Evolutionary conservation across 1,140 invertebrate genomes (phyloP).

Genomic region (Agrilus planipennis): DNA sequence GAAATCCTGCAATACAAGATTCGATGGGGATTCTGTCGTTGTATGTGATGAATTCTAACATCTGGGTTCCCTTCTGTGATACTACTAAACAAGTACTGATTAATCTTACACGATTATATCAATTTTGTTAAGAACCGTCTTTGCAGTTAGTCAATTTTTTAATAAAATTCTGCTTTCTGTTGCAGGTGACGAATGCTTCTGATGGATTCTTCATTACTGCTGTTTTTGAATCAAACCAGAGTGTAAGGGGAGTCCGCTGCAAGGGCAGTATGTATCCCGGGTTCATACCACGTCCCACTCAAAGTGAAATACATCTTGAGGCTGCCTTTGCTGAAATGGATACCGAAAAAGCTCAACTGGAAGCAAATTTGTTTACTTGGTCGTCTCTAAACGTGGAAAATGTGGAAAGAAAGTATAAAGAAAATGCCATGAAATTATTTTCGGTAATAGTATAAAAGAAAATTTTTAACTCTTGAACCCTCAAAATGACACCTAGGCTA

Average conservation of each 20-base stretch:
- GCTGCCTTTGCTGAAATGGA: conserved; percentile 71
- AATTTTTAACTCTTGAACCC: background rate
- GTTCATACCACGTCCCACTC: conserved; percentile 71
- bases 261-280: conserved; percentile 78
- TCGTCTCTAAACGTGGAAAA: conserved; percentile 47
- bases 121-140: background rate
- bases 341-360: conserved; percentile 69
- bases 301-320: conserved; percentile 55
- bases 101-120: conserved; percentile 7
- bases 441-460: conserved; percentile 46
- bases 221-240: conserved; percentile 61
- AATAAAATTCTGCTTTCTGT: too few species aligned
- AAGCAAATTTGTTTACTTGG: conserved; percentile 60
- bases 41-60: conserved; percentile 45
- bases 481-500: background rate
- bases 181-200: conserved; percentile 51
- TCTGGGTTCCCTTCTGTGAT: conserved; percentile 72
- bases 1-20: conserved; percentile 57
- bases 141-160: background rate
- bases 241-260: conserved; percentile 70
- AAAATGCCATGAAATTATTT: conserved; percentile 81
- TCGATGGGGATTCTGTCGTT: conserved; percentile 53
- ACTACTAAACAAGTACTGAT: conserved; percentile 49
- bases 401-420: conserved; percentile 49
- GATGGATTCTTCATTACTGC: conserved; percentile 76